Percentiles rank a stretch among this genome's conserved stretches.
Evolutionary conservation across 2,797 vertebrate genomes (phyloP).

Genomic region (Diglossa cyanea): DNA sequence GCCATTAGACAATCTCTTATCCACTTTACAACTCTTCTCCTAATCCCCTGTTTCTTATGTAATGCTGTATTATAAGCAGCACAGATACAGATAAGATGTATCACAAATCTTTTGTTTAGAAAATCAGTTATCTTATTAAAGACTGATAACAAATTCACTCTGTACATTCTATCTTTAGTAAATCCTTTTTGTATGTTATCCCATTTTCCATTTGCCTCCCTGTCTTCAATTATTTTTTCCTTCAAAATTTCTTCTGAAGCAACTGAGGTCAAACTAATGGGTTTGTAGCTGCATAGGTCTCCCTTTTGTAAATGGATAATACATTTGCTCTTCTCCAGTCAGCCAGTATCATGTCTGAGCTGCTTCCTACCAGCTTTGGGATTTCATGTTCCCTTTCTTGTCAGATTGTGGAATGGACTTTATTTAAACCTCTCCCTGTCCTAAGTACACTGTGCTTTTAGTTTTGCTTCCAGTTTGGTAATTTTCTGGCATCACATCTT

Average conservation of each 20-base stretch:
- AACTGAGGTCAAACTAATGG: constrained; percentile 33
- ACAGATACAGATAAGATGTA: constrained; percentile 5
- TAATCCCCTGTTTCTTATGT: constrained; percentile 43
- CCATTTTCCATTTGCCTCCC: constrained; percentile 46
- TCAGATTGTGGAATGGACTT: not conserved
- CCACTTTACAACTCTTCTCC: constrained; percentile 38
- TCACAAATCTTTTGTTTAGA: constrained; percentile 59
- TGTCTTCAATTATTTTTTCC: constrained; percentile 43
- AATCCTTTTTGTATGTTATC: constrained; percentile 56
- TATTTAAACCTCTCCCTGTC: not conserved
- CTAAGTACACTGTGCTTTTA: not conserved
- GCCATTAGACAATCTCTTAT: constrained; percentile 28
- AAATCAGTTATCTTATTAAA: constrained; percentile 60
- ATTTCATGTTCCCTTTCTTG: constrained; percentile 17
- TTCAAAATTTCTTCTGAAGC: constrained; percentile 33
- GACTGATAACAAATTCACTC: constrained; percentile 38
- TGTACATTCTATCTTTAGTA: constrained; percentile 25
- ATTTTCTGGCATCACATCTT: not conserved
- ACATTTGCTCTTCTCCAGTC: constrained; percentile 10
- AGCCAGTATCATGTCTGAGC: not conserved
- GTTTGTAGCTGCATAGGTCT: constrained; percentile 15
- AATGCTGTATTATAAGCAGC: constrained; percentile 13
- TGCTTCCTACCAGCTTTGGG: not conserved
- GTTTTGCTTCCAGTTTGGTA: not conserved
- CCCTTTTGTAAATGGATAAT: constrained; percentile 1